Percentiles rank a stretch among this genome's conserved stretches.
Conservation (phyloP, 2,113 vertebrate genomes). For the Arizona elegans region DNA sequence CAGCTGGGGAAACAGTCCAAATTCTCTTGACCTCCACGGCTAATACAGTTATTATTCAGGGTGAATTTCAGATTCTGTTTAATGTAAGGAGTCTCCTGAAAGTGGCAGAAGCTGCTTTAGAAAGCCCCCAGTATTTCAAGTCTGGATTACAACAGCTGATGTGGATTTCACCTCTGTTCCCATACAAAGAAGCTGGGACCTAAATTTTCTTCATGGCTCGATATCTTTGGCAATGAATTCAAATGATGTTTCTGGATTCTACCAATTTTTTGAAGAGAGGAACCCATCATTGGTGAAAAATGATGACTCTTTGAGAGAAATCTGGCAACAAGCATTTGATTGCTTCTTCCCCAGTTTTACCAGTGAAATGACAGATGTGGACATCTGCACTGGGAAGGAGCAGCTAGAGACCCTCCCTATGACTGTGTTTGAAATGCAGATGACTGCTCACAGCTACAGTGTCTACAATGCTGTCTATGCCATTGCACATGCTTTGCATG, state of each 20-base stretch:
- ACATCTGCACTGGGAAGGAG: background rate
- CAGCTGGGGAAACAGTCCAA: too few species aligned
- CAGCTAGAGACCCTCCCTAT: background rate
- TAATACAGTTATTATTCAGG: too few species aligned
- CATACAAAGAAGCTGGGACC: too few species aligned
- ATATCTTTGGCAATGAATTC: background rate
- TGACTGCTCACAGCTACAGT: background rate
- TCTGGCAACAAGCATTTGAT: background rate
- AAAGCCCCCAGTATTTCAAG: too few species aligned
- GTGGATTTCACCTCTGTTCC: too few species aligned
- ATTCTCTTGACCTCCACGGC: too few species aligned
- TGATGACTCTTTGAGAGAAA: background rate
- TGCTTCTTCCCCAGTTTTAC: background rate
- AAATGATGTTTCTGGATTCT: background rate
- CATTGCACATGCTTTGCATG: background rate
- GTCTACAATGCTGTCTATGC: background rate
- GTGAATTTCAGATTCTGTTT: too few species aligned
- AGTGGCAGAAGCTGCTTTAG: too few species aligned
- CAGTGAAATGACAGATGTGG: accelerated
- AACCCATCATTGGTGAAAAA: background rate
- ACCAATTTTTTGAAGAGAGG: background rate
- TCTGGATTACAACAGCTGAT: too few species aligned
- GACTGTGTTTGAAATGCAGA: background rate
- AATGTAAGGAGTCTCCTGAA: too few species aligned
- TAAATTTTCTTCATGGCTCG: background rate